Conservation (phyloP, 2,797 vertebrate species). For the Aphelocoma californica region DNA sequence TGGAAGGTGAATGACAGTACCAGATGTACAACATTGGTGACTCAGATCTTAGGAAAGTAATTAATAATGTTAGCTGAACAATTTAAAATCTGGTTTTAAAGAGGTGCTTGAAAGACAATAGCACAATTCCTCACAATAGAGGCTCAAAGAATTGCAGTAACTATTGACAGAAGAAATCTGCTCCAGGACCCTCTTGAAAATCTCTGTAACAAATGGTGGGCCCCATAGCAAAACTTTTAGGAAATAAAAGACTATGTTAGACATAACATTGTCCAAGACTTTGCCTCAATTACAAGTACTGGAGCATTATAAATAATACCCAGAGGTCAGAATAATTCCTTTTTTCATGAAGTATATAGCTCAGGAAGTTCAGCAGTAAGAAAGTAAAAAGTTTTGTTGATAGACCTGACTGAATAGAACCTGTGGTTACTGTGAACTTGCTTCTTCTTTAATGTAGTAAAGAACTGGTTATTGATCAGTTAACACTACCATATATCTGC, state of each 20-base stretch:
- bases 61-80: background rate
- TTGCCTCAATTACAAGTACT: background rate
- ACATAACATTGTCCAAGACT: background rate
- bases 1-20: background rate
- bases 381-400: background rate
- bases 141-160: background rate
- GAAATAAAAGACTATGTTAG: background rate
- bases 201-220: background rate
- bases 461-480: background rate
- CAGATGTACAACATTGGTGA: background rate
- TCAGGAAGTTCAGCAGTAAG: background rate
- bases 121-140: background rate
- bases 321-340: background rate
- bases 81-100: background rate
- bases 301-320: background rate
- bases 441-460: background rate
- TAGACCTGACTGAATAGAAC: background rate
- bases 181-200: background rate
- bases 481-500: background rate
- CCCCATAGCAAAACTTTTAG: background rate
- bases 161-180: background rate
- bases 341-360: background rate
- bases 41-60: slow-evolving; percentile 8
- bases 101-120: background rate
- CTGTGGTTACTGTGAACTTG: background rate